Conservation (phyloP, 2,797 vertebrate species). For the Spatula versicolor region DNA sequence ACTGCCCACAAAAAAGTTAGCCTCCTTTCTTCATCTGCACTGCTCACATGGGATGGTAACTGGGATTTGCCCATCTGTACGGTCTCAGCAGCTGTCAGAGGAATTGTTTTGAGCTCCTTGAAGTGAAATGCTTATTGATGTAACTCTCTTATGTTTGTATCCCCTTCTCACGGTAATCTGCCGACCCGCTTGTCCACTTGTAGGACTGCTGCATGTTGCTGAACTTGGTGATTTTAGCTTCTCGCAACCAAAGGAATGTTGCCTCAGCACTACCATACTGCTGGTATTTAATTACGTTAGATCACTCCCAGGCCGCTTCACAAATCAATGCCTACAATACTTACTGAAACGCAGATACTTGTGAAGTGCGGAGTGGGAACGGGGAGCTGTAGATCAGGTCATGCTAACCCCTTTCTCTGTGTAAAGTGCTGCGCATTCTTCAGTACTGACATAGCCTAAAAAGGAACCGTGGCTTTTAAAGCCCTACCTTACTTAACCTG, state of each 20-base stretch:
- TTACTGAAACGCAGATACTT: constrained; percentile 8
- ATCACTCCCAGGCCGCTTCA: background rate
- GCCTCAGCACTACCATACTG: background rate
- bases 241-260: background rate
- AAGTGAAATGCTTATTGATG: background rate
- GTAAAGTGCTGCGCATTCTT: constrained; percentile 20
- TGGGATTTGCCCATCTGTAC: background rate
- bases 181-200: background rate
- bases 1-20: background rate
- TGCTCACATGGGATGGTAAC: background rate
- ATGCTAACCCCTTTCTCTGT: constrained; percentile 52
- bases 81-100: background rate
- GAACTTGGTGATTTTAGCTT: background rate
- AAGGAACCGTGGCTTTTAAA: constrained; percentile 49
- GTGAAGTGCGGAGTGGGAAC: background rate
- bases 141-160: background rate
- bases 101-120: background rate
- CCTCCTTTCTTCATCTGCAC: background rate
- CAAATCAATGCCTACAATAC: background rate
- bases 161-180: background rate
- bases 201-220: background rate
- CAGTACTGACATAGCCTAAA: constrained; percentile 47
- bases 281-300: background rate
- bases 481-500: constrained; percentile 50
- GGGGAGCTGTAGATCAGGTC: constrained; percentile 54